A percentile compares a stretch with the other conserved stretches of the same genome.
phyloP scores from a whole-genome alignment of 2,797 vertebrate species.

The Philypnodon macrostomus region DNA sequence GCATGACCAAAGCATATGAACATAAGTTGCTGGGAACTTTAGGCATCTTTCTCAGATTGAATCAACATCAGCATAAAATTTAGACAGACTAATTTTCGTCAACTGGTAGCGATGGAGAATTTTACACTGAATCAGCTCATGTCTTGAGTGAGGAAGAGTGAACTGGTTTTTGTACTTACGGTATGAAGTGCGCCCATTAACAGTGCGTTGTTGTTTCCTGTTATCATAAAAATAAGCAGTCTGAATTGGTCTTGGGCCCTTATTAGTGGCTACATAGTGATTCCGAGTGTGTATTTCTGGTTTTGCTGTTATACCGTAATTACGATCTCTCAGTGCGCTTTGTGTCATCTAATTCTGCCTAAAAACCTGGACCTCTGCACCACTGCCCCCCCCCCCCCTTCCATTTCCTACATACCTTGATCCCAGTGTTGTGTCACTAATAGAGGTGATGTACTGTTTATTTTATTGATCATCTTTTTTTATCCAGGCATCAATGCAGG shows the following conservation, averaged over 20 bases:
- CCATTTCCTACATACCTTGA: conserved; percentile 71
- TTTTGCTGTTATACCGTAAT: conserved; percentile 54
- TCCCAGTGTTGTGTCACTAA: conserved; percentile 70
- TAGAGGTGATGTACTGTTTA: conserved; percentile 76
- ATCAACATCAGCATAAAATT: too few relatives aligned
- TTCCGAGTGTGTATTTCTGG: conserved; percentile 48
- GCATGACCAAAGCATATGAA: too few relatives aligned
- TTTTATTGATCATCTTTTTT: conserved; percentile 76
- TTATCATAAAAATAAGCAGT: too few relatives aligned
- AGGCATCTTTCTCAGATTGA: too few relatives aligned
- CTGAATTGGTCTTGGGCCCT: conserved; percentile 33
- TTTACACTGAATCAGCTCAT: too few relatives aligned
- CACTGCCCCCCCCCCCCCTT: conserved; percentile 44
- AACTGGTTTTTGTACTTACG: too few relatives aligned
- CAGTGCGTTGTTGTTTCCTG: too few relatives aligned
- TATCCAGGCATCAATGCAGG: conserved; percentile 70
- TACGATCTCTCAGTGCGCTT: conserved; percentile 47
- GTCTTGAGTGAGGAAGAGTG: too few relatives aligned
- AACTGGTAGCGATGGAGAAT: too few relatives aligned
- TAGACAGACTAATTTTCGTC: too few relatives aligned
- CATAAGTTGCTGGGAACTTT: too few relatives aligned
- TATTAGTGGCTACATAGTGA: conserved; percentile 32
- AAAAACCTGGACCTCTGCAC: conserved; percentile 45
- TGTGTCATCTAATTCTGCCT: conserved; percentile 53
- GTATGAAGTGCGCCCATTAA: too few relatives aligned